Base-by-base conservation (phyloP, 2,113 vertebrate genomes). In the Mormyrus iriodes region DNA sequence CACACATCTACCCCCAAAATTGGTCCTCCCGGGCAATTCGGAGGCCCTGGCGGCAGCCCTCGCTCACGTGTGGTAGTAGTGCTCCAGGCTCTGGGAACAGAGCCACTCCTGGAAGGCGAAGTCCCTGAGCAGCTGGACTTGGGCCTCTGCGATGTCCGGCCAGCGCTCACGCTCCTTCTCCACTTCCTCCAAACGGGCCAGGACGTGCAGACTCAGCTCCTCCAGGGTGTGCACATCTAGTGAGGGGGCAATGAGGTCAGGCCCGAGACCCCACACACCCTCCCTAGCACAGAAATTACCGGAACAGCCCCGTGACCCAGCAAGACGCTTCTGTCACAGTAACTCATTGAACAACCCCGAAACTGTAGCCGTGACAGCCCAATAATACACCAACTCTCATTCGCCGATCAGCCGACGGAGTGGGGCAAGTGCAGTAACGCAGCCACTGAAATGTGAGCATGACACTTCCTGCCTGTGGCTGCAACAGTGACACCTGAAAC, bases 61-160 rank as follows among this genome's bases (percentile, higher is more conserved):
- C 3, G 89, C 95, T 95, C 94, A 96, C 96, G 93, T 95, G 90
- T 95, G 94, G 90, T 96, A 95, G 90, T 95, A 96, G 91, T 96
- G 95, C 92, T 96, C 96, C 84, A 96, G 92, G 90, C 94, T 95
- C 92, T 96, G 95, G 85, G 95, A 95, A 91, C 94, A 95, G 82
- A 97, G 95, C 96, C 96, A 97, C 96, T 96, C 96, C 92, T 96
- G 95, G 90, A 96, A 95, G 89, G 96, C 95, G 93, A 96, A 95
- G 93, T 96, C 95, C 91, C 95, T 89, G 84, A 96, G 94, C 90
- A 96, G 95, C 90, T 95, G 95, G 92, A 94, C 92, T 91, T 96
- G 93, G 85, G 95, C 95, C 88, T 96, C 94, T 44, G 94, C 93
- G 58, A 96, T 93, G 91, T 96, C 93, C 92, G 93, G 93, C 96